Percentiles rank a stretch among this genome's conserved stretches.
These are phyloP conservation scores for Molossus molossus DNA, from an alignment of 2,797 vertebrate species.

Conservation along the genomic window DNA sequence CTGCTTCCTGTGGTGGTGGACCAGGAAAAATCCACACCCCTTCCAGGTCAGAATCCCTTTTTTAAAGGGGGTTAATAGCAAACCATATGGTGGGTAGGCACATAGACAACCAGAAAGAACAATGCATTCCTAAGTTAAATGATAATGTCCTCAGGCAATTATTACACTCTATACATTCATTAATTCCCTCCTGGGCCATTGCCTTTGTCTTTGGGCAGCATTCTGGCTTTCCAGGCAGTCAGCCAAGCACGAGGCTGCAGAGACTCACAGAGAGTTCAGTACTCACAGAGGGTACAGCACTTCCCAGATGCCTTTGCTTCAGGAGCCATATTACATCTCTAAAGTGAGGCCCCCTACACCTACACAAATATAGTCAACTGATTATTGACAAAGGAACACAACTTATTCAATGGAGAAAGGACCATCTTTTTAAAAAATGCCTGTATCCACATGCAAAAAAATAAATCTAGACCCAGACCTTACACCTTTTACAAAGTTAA, in stretches of 20 bases:
- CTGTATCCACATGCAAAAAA: background rate
- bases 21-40: background rate
- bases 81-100: background rate
- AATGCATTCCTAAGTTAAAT: background rate
- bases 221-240: background rate
- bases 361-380: background rate
- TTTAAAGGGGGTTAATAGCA: background rate
- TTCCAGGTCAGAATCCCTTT: background rate
- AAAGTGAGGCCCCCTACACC: background rate
- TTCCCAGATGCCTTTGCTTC: background rate
- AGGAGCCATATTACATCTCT: background rate
- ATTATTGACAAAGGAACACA: background rate
- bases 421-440: background rate
- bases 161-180: background rate
- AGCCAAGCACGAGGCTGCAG: background rate
- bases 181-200: background rate
- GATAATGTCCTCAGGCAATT: background rate
- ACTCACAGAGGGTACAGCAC: background rate
- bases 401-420: background rate
- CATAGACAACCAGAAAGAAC: background rate
- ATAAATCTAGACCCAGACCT: background rate
- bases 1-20: too few relatives aligned
- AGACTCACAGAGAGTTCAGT: background rate
- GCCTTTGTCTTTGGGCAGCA: background rate
- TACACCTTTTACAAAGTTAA: constrained; percentile 4